Evolutionary conservation across 2,888 invertebrate genomes (phyloP), one percentile per base, ranked within the genome.

Genomic region (Tigriopus californicus): DNA sequence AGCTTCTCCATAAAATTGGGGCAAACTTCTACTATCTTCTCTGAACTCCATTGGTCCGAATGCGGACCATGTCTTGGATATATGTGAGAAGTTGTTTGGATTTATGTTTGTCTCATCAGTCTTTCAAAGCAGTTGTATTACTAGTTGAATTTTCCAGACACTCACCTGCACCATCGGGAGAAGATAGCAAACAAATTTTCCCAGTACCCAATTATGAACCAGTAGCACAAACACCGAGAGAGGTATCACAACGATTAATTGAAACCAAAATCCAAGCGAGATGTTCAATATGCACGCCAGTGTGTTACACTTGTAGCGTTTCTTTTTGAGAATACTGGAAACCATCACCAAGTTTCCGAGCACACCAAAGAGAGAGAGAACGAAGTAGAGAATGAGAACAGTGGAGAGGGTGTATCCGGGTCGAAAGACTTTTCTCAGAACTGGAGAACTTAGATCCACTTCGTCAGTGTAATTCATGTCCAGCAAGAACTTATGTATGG

Each of bases 81-180:
- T 33, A 33, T 33, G 33, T 33, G 8, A 33, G 33, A 33, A 33
- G 33, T 33, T 33, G 33, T 33, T 8, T 33, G 8, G 8, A 33
- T 33, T 33, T 18, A 20, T 46, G 46, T 46, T 42, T 11, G n/a
- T 11, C 11, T 11, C 42, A 11, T 11, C 11, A 46, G 3, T 18
- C 15, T 46, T 18, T 3, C 4, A 46, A 46, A 18, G 4, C 46
- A 46, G 10, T 5, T 46, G 10, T 42, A 20, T 46, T 18, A 10
- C 20, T 4, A 47, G 12, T 47, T 33, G 3, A 33, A 8, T 33
- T 33, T 33, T 8, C 33, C 33, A 33, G 33, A 33, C 33, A 33
- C 74, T 71, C 67, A 80, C 80, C 76, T 83, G 83, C 65, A 83
- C 67, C 79, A 83, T 81, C 1, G 83, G 83, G 64, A 82, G 67